Base-by-base conservation (phyloP, 2,113 vertebrate genomes). In the Pao palembangensis region DNA sequence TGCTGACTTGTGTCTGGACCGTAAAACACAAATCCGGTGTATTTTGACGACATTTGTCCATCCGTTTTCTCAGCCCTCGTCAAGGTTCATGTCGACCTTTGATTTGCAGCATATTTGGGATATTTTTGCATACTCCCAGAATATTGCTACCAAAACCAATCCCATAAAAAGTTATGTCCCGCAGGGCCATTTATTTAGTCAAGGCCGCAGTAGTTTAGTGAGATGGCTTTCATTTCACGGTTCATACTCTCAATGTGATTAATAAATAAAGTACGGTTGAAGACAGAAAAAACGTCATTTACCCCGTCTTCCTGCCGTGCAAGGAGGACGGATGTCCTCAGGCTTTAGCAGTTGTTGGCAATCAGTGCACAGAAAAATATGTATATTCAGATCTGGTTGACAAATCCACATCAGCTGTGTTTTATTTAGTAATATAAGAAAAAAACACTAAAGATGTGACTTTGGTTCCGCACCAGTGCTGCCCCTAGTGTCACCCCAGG, bases 151-250 rank as follows among this genome's bases (percentile, higher is more conserved):
- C 67, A 73, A 86, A 82, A 74, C 82, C 25, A 85, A 88, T 83
- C 80, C 83, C 42, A 51, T 80, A 72, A 77, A 85, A 84, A 80
- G 76, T 81, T 88, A 79, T 87, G 89, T 84, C 75, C 73, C 69
- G 67, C 59, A 58, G 69, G 67, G 83, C 75, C 74, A 85, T 88
- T 86, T 87, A 87, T 88, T 87, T 89, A 85, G 85, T 83, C 68
- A 87, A 86, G 86, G 80, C 81, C 64, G 47, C 75, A 78, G 81
- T 77, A 85, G 81, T 89, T 88, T 84, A 73, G 68, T 71, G 61
- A 87, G 86, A 88, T 86, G 80, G 79, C 79, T 89, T 90, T 91
- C 86, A 92, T 92, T 92, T 91, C 90, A 92, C 82, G 89, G 85
- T 92, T 86, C 86, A 89, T 79, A 87, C 82, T 72, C 85, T 86